Conservation (phyloP, 2,797 vertebrate genomes). For the Melanotaenia nigrans region DNA sequence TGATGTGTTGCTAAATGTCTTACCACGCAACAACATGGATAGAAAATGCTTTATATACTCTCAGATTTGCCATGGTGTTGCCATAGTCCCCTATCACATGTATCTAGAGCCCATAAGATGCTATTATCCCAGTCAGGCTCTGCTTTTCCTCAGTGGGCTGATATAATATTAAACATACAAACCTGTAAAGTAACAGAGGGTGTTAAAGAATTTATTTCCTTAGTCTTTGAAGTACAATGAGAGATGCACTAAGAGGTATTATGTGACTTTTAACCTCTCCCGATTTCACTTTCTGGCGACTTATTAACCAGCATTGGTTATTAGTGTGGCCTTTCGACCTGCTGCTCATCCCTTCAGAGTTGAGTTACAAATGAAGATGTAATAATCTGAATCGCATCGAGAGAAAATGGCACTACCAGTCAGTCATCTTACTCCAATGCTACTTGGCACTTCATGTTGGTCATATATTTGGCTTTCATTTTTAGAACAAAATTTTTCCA, state of each 20-base stretch:
- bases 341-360: slow-evolving; percentile 40
- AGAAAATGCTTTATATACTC: slow-evolving; percentile 42
- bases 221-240: slow-evolving; percentile 42
- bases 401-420: slow-evolving; percentile 13
- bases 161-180: slow-evolving; percentile 57
- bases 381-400: slow-evolving; percentile 50
- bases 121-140: slow-evolving; percentile 24
- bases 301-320: slow-evolving; percentile 47
- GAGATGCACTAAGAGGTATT: slow-evolving; percentile 37
- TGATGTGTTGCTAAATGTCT: slow-evolving; percentile 14
- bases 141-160: slow-evolving; percentile 2
- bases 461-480: slow-evolving; percentile 57
- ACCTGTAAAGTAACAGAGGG: slow-evolving; percentile 53
- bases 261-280: slow-evolving; percentile 48
- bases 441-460: slow-evolving; percentile 36
- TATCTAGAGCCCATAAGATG: slow-evolving; percentile 42
- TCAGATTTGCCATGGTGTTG: slow-evolving; percentile 46
- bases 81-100: slow-evolving; percentile 54
- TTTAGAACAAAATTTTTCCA: slow-evolving; percentile 64
- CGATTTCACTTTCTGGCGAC: slow-evolving; percentile 56
- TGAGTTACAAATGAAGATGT: slow-evolving; percentile 53
- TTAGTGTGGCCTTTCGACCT: slow-evolving; percentile 41
- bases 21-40: slow-evolving; percentile 61
- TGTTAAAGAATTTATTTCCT: slow-evolving; percentile 50
- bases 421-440: background rate